Conservation (phyloP, 2,113 vertebrate genomes). For the Forbesichthys agassizii region DNA sequence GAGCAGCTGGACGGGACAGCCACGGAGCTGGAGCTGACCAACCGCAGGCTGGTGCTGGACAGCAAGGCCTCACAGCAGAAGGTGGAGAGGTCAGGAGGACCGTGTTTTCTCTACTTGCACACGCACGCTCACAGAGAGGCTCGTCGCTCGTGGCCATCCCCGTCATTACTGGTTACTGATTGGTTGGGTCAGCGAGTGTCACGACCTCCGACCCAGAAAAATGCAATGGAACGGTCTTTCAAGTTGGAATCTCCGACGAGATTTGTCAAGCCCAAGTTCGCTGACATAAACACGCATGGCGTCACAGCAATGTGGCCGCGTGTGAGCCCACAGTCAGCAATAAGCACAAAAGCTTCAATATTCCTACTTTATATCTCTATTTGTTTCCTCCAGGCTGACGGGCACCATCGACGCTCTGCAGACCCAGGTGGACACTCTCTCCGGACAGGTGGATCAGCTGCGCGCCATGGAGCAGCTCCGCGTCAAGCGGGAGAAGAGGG, state of each 20-base stretch:
- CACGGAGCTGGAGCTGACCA: slow-evolving; percentile 89
- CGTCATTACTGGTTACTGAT: no score
- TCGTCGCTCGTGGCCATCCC: no score
- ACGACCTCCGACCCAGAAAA: not conserved
- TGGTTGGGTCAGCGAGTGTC: no score
- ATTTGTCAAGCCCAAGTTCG: no score
- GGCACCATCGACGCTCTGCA: slow-evolving; percentile 89
- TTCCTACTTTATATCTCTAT: no score
- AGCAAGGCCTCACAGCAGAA: slow-evolving; percentile 94
- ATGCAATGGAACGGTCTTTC: no score
- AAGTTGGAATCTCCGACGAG: no score
- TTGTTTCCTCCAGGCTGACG: slow-evolving; percentile 77
- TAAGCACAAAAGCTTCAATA: no score
- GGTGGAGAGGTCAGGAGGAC: slow-evolving; percentile 83
- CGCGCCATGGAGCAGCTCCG: slow-evolving; percentile 89
- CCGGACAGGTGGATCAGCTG: slow-evolving; percentile 91
- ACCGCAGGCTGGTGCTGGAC: slow-evolving; percentile 88
- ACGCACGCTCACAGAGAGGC: no score
- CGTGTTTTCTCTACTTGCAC: not conserved
- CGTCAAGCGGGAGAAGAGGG: slow-evolving; percentile 87
- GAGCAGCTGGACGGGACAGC: slow-evolving; percentile 95
- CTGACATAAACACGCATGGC: no score
- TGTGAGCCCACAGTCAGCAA: no score
- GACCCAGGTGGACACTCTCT: slow-evolving; percentile 91
- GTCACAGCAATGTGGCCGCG: no score